Percentiles rank a stretch among this genome's conserved stretches.
phyloP scores from a whole-genome alignment of 2,113 vertebrate species.

The Redunca redunca region DNA sequence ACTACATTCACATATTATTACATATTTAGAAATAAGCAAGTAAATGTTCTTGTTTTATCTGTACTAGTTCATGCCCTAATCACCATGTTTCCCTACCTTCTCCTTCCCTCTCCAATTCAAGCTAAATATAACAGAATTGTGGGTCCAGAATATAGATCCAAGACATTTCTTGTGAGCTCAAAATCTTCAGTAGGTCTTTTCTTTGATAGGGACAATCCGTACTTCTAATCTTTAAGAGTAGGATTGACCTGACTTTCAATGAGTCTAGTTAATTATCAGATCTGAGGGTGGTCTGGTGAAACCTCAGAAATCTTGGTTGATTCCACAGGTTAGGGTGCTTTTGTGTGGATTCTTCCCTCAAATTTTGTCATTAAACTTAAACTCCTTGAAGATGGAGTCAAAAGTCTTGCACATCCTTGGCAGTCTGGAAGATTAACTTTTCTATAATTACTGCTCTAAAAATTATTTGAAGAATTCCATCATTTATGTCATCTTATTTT shows the following conservation, averaged over 20 bases:
- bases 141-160: background rate
- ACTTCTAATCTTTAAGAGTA: background rate
- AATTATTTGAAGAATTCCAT: background rate
- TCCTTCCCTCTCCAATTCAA: background rate
- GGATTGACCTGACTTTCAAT: background rate
- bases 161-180: background rate
- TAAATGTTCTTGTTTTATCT: slow-evolving; percentile 25
- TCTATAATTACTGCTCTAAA: background rate
- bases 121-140: background rate
- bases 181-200: background rate
- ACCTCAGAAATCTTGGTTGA: background rate
- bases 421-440: background rate
- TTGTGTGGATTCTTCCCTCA: background rate
- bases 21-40: slow-evolving; percentile 52
- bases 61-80: background rate
- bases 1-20: slow-evolving; percentile 35
- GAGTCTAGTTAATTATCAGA: background rate
- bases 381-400: background rate
- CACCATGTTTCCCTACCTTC: background rate
- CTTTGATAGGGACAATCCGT: background rate
- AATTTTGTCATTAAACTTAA: background rate
- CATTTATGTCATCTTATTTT: background rate
- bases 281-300: background rate
- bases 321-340: background rate
- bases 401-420: background rate